These are phyloP conservation scores for Bicyclus anynana DNA, from an alignment of 1,140 invertebrate species.

Conservation along the genomic window DNA sequence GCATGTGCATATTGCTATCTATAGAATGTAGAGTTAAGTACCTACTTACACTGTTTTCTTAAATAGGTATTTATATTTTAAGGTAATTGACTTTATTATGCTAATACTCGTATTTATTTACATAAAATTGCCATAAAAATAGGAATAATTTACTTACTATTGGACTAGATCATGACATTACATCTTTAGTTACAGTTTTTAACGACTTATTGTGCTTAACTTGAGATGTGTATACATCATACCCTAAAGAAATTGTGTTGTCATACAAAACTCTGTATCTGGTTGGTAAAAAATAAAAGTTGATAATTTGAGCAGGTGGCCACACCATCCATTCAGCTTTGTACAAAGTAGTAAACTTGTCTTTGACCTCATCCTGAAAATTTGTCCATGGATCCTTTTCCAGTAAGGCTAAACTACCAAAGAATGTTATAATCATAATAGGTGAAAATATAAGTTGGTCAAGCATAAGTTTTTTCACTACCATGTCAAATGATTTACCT, in stretches of 20 bases:
- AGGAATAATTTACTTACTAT: background rate
- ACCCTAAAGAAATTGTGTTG: slow-evolving; percentile 92
- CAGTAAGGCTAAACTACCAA: slow-evolving; percentile 85
- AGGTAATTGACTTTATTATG: background rate
- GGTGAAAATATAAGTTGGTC: slow-evolving; percentile 95
- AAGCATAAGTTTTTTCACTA: slow-evolving; percentile 90
- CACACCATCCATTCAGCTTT: slow-evolving; percentile 89
- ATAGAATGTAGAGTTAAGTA: background rate
- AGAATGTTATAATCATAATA: slow-evolving; percentile 88
- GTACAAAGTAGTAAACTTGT: slow-evolving; percentile 89
- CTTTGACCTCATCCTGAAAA: slow-evolving; percentile 84
- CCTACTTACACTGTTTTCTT: background rate
- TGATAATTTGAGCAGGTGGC: slow-evolving; percentile 85
- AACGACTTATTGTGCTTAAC: slow-evolving; percentile 83
- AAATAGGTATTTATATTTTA: background rate
- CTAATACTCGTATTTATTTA: too few species aligned
- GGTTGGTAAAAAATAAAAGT: slow-evolving; percentile 92
- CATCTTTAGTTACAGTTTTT: slow-evolving; percentile 32
- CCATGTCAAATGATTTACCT: slow-evolving; percentile 82
- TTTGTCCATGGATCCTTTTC: slow-evolving; percentile 81
- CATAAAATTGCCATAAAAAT: too few species aligned
- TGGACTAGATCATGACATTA: slow-evolving; percentile 9
- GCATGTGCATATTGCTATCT: slow-evolving; percentile 11
- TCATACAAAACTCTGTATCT: slow-evolving; percentile 93
- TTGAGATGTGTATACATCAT: slow-evolving; percentile 95